Evolutionary conservation across 2,888 invertebrate species (phyloP).

Genomic region (Eupithecia abbreviata): DNA sequence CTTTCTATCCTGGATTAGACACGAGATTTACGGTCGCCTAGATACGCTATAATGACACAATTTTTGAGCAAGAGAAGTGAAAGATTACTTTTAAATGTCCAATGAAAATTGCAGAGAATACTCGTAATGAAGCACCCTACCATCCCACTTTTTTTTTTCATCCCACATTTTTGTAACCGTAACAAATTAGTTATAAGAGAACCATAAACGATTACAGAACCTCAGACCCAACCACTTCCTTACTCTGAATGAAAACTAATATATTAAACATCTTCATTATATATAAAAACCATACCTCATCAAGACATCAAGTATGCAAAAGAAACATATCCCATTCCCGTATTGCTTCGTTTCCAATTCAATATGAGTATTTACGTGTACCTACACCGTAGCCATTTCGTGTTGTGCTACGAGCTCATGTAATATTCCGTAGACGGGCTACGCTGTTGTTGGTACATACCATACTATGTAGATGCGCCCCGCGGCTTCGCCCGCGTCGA

Average conservation of each 20-base stretch:
- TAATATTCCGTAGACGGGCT: slow-evolving; percentile 34
- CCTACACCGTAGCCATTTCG: slow-evolving; percentile 11
- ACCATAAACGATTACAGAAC: neutral
- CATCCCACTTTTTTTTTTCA: neutral
- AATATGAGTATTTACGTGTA: slow-evolving; percentile 6
- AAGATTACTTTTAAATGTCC: neutral
- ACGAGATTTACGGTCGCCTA: too few relatives aligned
- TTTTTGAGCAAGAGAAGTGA: too few relatives aligned
- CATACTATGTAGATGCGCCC: too few relatives aligned
- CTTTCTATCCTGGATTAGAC: too few relatives aligned
- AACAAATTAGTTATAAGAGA: neutral
- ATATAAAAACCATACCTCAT: neutral
- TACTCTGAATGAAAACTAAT: neutral
- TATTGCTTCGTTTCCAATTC: slow-evolving; percentile 2
- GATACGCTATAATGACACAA: too few relatives aligned
- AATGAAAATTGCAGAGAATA: neutral
- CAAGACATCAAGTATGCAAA: neutral
- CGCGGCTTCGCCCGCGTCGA: too few relatives aligned
- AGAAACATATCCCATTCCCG: neutral
- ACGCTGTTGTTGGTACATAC: slow-evolving; percentile 6
- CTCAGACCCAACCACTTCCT: neutral
- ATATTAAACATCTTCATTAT: neutral
- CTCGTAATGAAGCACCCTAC: neutral
- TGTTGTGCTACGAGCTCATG: slow-evolving; percentile 25
- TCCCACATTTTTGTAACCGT: neutral